These are phyloP conservation scores for Tinamus guttatus DNA, from an alignment of 2,113 vertebrate species.

Conservation along the genomic window DNA sequence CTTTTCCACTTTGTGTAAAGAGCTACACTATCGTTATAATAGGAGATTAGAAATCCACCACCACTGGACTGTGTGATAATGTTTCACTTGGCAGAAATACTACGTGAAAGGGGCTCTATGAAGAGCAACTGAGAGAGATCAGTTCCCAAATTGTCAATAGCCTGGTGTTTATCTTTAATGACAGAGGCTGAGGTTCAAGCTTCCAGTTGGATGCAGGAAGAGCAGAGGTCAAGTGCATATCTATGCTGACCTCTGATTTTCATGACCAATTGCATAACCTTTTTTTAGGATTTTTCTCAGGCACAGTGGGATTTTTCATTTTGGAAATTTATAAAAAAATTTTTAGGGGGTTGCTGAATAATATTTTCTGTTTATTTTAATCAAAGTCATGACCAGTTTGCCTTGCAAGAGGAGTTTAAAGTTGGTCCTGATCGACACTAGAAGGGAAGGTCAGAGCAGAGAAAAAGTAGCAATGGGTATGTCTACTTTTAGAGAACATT, in stretches of 20 bases:
- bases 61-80: background rate
- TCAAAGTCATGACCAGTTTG: background rate
- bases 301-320: background rate
- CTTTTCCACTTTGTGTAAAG: background rate
- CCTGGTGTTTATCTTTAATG: background rate
- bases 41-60: background rate
- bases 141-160: background rate
- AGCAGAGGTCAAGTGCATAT: background rate
- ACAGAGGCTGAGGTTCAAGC: background rate
- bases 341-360: fast-evolving
- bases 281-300: background rate
- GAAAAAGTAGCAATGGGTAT: background rate
- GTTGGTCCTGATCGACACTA: background rate
- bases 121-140: background rate
- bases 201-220: background rate
- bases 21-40: fast-evolving
- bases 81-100: background rate
- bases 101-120: background rate
- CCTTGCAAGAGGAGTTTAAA: background rate
- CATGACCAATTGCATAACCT: fast-evolving
- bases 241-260: background rate
- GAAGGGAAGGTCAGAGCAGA: background rate
- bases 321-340: background rate
- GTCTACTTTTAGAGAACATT: background rate
- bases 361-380: background rate